Evolutionary conservation across 2,113 vertebrate species (phyloP), one percentile per base, ranked within the genome.

Genomic region (Prinia subflava): DNA sequence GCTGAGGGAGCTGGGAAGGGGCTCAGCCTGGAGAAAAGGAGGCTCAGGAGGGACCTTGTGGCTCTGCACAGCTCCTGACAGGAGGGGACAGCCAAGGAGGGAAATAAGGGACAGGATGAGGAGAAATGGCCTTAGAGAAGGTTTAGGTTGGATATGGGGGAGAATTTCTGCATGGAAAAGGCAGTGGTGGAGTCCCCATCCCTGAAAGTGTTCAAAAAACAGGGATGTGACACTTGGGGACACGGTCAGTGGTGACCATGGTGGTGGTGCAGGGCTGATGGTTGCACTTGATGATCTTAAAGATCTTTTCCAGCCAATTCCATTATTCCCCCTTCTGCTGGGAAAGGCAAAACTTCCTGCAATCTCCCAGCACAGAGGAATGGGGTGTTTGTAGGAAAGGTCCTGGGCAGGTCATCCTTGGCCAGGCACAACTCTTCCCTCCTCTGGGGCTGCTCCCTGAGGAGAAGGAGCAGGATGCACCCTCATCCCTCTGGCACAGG

Each of bases 211-310:
- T 33, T 37, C 37, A 11, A 9, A 44, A 65, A 65, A 3, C 33
- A 1, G 4, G 27, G 37, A 7, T 65, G 59, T 50, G 76, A 42
- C 76, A 20, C 27, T 0, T 28, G 68, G 59, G 42, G 44, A 7
- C 31, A 1, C 3, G 25, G 14, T 5, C 9, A 35, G 21, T 21
- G 49, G 11, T 31, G 65, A 14, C n/a, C 9, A 1, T 1, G 10
- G n/a, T 62, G 47, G 7, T 49, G 22, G 2, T 56, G 42, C 50
- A 50, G 65, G 35, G 68, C 49, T 55, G 39, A 24, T 2, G 16
- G n/a, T 28, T 30, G 11, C 7, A 44, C 27, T 44, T 20, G 23
- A 27, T 50, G 25, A 59, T 11, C 23, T 7, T 21, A 12, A 44
- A 39, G 44, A 13, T 28, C 28, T 60, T 60, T 46, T 7, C 52